A percentile compares a stretch with the other conserved stretches of the same genome.
Evolutionary conservation across 92 coral and sea anemone genomes (phyloP).

Genomic region (Zoanthus gigantus): DNA sequence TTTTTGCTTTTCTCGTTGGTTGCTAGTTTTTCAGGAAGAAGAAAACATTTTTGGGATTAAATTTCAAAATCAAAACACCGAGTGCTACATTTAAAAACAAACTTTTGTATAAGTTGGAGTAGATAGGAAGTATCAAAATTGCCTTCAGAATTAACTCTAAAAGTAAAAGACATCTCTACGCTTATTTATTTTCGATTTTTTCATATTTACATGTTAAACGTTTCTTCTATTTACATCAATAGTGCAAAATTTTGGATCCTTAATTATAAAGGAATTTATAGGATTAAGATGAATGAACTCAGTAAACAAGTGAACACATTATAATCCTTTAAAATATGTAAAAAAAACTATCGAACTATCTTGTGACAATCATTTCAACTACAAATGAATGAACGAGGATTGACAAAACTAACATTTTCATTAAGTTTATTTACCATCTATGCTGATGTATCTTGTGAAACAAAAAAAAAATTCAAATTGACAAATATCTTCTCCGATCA

Average conservation of each 20-base stretch:
- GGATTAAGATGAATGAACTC: not conserved
- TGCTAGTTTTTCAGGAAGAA: not conserved
- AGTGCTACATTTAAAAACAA: not conserved
- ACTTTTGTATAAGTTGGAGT: not conserved
- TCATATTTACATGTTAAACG: not conserved
- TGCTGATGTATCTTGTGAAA: too few species aligned
- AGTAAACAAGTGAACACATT: not conserved
- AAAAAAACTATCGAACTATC: too few species aligned
- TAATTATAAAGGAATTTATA: not conserved
- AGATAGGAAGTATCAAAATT: not conserved
- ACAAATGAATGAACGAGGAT: too few species aligned
- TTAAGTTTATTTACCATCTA: too few species aligned
- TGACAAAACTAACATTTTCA: too few species aligned
- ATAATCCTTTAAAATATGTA: too few species aligned
- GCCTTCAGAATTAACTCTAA: not conserved
- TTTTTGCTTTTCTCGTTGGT: not conserved
- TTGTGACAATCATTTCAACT: too few species aligned
- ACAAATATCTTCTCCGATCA: too few species aligned
- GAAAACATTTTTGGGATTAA: not conserved
- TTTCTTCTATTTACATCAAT: not conserved
- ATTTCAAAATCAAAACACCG: not conserved
- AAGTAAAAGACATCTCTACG: not conserved
- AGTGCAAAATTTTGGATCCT: not conserved
- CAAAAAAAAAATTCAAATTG: too few species aligned
- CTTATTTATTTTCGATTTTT: not conserved